Evolutionary conservation across 2,888 invertebrate genomes (phyloP).

Genomic region (Caenorhabditis sp.): DNA sequence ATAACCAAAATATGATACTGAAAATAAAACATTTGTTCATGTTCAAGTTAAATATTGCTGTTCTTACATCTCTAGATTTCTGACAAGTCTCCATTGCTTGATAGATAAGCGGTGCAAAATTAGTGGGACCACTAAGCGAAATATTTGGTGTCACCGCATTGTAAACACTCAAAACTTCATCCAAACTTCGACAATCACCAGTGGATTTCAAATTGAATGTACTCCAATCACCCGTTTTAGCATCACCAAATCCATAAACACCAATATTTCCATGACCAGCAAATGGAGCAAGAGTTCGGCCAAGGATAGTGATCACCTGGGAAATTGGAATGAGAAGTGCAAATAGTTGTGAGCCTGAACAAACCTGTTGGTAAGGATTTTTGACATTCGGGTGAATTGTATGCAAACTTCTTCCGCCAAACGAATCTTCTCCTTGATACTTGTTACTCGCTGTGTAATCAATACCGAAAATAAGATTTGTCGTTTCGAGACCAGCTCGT

Average conservation of each 20-base stretch:
- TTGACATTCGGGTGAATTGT: constrained; percentile 61
- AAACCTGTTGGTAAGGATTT: constrained; percentile 74
- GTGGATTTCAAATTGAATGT: constrained; percentile 72
- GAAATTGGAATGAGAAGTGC: no score
- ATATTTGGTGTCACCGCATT: constrained; percentile 73
- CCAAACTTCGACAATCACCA: constrained; percentile 71
- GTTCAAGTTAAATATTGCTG: neutral
- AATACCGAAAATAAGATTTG: constrained; percentile 75
- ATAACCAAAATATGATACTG: constrained; percentile 75
- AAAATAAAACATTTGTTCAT: constrained; percentile 15
- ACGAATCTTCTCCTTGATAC: constrained; percentile 75
- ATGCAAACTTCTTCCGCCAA: constrained; percentile 73
- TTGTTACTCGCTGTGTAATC: constrained; percentile 76
- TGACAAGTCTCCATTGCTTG: constrained; percentile 74
- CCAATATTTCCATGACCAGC: constrained; percentile 73
- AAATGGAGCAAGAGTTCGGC: constrained; percentile 74
- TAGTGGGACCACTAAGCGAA: constrained; percentile 74
- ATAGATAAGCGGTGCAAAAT: constrained; percentile 74
- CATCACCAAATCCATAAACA: constrained; percentile 75
- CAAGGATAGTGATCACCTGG: constrained; percentile 73
- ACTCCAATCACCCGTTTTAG: constrained; percentile 72
- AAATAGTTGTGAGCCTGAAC: neutral
- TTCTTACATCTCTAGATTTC: constrained; percentile 69
- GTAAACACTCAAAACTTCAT: constrained; percentile 73
- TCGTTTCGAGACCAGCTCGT: constrained; percentile 73